A percentile compares a stretch with the other conserved stretches of the same genome.
These are phyloP conservation scores for Harpalus rufipes DNA, from an alignment of 2,888 invertebrate species.

Conservation along the genomic window DNA sequence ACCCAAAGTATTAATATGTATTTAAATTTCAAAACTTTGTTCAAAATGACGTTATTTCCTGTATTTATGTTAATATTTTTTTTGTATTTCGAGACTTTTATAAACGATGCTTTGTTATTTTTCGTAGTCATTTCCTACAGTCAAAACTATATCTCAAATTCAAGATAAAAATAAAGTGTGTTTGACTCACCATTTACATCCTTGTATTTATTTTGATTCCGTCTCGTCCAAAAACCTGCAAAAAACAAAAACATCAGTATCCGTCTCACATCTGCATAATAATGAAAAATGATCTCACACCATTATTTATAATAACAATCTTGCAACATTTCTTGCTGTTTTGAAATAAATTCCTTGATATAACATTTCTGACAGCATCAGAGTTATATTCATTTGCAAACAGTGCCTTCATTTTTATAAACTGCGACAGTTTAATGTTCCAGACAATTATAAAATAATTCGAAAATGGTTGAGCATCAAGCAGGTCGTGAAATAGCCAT, in stretches of 20 bases:
- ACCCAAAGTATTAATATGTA: not conserved
- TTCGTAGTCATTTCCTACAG: not conserved
- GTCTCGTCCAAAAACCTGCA: not conserved
- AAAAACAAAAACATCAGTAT: slow-evolving; percentile 23
- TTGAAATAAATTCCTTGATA: slow-evolving; percentile 57
- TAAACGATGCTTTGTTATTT: not conserved
- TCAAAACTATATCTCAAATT: not conserved
- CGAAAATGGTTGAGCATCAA: slow-evolving; percentile 25
- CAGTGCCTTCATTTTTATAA: slow-evolving; percentile 27
- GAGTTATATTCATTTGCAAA: slow-evolving; percentile 45
- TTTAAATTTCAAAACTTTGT: not conserved
- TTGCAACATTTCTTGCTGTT: slow-evolving; percentile 42
- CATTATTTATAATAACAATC: slow-evolving; percentile 21
- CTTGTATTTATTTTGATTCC: no score
- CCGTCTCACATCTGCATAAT: slow-evolving; percentile 22
- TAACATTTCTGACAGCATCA: slow-evolving; percentile 48
- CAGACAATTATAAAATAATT: slow-evolving; percentile 54
- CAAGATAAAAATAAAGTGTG: not conserved
- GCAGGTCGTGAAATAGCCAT: slow-evolving; percentile 44
- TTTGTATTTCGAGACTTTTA: not conserved
- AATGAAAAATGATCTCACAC: slow-evolving; percentile 41
- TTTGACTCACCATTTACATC: slow-evolving; percentile 17
- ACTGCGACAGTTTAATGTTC: slow-evolving; percentile 59
- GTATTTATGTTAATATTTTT: no score
- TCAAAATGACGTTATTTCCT: no score